Base-by-base conservation (phyloP, 2,797 vertebrate species). In the Esox masquinongy region DNA sequence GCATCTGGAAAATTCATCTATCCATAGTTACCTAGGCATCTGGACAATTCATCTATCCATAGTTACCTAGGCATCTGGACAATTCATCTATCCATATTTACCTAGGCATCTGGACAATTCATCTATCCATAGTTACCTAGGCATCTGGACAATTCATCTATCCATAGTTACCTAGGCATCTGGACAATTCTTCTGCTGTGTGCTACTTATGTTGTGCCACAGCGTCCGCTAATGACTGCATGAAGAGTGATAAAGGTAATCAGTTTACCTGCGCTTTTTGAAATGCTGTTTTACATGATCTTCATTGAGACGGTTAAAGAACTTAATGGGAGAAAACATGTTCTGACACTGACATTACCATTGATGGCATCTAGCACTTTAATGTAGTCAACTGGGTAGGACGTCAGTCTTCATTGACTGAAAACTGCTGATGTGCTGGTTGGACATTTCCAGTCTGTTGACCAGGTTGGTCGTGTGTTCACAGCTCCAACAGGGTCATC, bases 221-320 rank as follows among this genome's bases (percentile, higher is more conserved):
- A 2, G 22, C 29, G 24, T 70, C 8, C 31, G 70, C 50, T 72
- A 81, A 73, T 29, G 51, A 74, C 72, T 56, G 68, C 76, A 53
- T 78, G 78, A 59, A 24, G 77, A 70, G 76, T 77, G 73, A 80
- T 74, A 12, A 47, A 79, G 70, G 70, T 78, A 78, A 84, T 85
- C 74, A 66, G 47, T 73, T 79, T 26, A 50, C 36, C 72, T 29
- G 67, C 29, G 53, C 43, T 71, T 71, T 51, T 68, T 78, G 22
- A 68, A 80, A 67, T 74, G 77, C 11, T 36, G 64, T 77, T 75
- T 49, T 22, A 74, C 11, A 49, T 47, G 61, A 78, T 80, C 76
- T 64, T 47, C 43, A 47, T 47, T 7, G 39, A 43, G 39, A 43
- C 5, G 39, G 39, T 43, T 43, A 9, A 43, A 43, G 29, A 31